Base-by-base conservation (phyloP, 1,140 invertebrate species). In the Acromyrmex echinatior region DNA sequence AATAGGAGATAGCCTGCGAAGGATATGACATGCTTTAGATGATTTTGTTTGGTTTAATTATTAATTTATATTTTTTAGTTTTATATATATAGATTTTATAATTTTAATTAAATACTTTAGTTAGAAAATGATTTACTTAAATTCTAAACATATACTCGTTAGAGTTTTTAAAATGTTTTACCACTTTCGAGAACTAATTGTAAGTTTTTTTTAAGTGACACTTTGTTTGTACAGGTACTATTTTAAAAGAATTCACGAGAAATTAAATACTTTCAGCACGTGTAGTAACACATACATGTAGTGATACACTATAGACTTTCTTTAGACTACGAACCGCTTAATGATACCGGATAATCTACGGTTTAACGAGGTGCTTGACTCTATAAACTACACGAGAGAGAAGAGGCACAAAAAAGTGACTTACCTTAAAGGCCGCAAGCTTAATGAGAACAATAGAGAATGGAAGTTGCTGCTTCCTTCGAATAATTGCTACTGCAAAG, bases 371-470 rank as follows among this genome's bases (percentile, higher is more conserved):
- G 35, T 60, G n/a, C 39, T 86, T 35, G 76, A 60, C 53, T 86
- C 62, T 80, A 60, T 58, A 86, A 86, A 45, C 62, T 56, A 21
- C 18, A 14, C 5, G 39, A 45, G 39, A 39, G 28, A 62, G 49
- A 62, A 81, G 21, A 16, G 35, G 18, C 39, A 21, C 53, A 82
- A 87, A 65, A 81, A 66, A 87, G 18, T 18, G 35, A 70, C 39
- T 70, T 49, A 53, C 58, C 35, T 51, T 71, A 51, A 87, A 82
- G 86, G 63, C n/a, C 39, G 66, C 28, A 45, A 10, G 25, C 25
- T 87, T 87, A 77, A 86, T 25, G 63, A 77, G 84, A 65, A 87
- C 86, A 87, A 87, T 87, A 45, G 66, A n/a, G 63, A 39, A 86
- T 86, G 51, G 31, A 49, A 45, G 39, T 70, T 70, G n/a, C 66